phyloP scores from a whole-genome alignment of 2,113 vertebrate genomes.

The Platycercus adscitus region DNA sequence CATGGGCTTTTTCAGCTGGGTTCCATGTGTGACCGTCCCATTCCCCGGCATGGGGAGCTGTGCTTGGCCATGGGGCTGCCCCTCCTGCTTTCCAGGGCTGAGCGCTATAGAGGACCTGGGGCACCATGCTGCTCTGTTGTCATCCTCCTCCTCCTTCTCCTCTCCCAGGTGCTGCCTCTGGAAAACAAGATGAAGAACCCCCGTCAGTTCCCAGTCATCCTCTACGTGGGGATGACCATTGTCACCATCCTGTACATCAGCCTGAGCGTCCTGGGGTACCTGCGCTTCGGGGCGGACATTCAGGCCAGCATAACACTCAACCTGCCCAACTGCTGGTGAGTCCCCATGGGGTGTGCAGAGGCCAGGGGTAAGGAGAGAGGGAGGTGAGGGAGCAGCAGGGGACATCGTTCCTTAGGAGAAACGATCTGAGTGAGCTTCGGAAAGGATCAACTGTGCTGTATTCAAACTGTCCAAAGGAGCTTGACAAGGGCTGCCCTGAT shows the following conservation, averaged over 20 bases:
- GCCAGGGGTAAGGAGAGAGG: neutral
- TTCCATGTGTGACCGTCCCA: neutral
- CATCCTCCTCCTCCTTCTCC: neutral
- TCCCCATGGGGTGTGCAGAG: neutral
- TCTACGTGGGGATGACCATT: constrained; percentile 89
- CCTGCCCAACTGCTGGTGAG: constrained; percentile 95
- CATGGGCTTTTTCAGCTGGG: neutral
- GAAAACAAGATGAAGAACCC: constrained; percentile 98
- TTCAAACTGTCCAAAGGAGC: neutral
- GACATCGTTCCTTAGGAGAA: accelerated
- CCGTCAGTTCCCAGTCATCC: constrained; percentile 80
- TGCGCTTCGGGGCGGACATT: constrained; percentile 86
- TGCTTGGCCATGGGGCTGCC: neutral
- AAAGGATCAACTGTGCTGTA: accelerated
- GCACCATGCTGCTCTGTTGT: neutral
- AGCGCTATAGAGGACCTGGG: accelerated
- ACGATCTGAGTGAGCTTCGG: neutral
- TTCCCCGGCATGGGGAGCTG: neutral
- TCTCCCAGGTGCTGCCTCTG: constrained; percentile 88
- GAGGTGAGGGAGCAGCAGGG: neutral
- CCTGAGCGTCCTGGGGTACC: constrained; percentile 88
- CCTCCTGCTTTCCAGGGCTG: neutral
- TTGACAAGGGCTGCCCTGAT: neutral
- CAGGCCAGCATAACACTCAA: constrained; percentile 93
- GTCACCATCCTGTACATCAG: constrained; percentile 90